Base-by-base conservation (phyloP, 92 coral and sea anemone species). In the Scolanthus callimorphus region DNA sequence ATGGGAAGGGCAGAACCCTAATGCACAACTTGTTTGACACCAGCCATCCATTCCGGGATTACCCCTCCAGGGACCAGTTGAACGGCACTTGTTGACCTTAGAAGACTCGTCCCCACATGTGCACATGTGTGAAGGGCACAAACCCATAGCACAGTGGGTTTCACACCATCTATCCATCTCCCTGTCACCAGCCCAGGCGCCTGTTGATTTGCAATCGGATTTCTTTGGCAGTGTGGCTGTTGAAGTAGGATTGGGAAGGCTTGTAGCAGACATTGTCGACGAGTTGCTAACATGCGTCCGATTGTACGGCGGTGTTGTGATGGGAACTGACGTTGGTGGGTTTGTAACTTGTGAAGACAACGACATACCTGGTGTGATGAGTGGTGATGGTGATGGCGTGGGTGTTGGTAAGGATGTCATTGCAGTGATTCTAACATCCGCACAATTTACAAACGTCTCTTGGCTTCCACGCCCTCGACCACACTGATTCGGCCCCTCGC, bases 371-470 rank as follows among this genome's bases (percentile, higher is more conserved):
- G 23, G 47, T 17, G 79, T 30, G 31, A 74, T 31, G 15, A 78
- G 73, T 13, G 38, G 51, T 0, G 57, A 56, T 2, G 69, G 77
- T n/a, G n/a, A n/a, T 17, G 54, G 37, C 1, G 37, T 15, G 30
- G 79, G 39, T 31, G 82, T 73, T 23, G 31, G 55, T 24, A 70
- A 38, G 34, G 78, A 85, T 29, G 47, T 68, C 2, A 34, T 19
- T 12, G 86, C 67, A 13, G 69, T 27, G 25, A 90, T 90, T 25
- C 68, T 76, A 47, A 90, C 69, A 41, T 90, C 97, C 8, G 97
- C 97, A 46, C 97, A 90, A 79, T 90, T 86, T 45, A 90, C 97
- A 39, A 90, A 90, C 24, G 90, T 79, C 62, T 90, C 97, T 47
- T 88, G 97, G 4, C 62, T 49, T 22, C 94, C 95, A 19, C 70